Evolutionary conservation across 2,113 vertebrate genomes (phyloP), one percentile per base, ranked within the genome.

Genomic region (Passer montanus): DNA sequence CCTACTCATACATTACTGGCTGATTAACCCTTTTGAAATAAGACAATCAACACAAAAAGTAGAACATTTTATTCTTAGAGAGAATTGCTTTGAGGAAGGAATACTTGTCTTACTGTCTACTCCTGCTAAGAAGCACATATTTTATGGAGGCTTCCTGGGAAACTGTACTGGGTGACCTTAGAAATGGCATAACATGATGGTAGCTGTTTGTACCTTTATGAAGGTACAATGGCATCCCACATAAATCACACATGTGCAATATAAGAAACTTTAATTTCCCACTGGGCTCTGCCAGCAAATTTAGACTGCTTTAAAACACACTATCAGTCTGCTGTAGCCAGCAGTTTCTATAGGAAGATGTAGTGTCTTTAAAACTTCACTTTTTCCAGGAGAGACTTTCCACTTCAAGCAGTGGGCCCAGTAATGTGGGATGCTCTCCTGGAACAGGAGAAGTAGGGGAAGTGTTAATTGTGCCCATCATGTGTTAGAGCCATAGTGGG

Each of bases 391-490:
- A 64, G 9, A 14, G 16, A 50, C 13, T 26, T 50, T 73, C 44
- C 19, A 37, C 13, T 52, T 49, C 35, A 76, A 53, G 28, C 22
- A 80, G 28, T 5, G 39, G 10, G 17, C 10, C 17, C 20, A 73
- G 27, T 13, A 73, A 24, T 13, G 17, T 56, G n/a, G 10, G 27
- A 73, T 82, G 23, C 16, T 83, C 19, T 31, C 7, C 55, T 62
- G 21, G 17, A 76, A 73, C 19, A 53, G 27, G 14, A 23, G n/a
- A 49, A 69, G 62, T 13, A 5, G 2, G 30, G 15, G 47, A 39
- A 55, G 13, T 50, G 30, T 77, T 69, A 33, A 77, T 59, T 1
- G 1, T 1, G 7, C 14, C 2, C 11, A n/a, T 11, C 1, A 0
- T 7, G 17, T 20, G 20, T 76, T 49, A 74, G 33, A 92, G n/a